Base-by-base conservation (phyloP, 2,113 vertebrate genomes). In the Cygnus buccinator region DNA sequence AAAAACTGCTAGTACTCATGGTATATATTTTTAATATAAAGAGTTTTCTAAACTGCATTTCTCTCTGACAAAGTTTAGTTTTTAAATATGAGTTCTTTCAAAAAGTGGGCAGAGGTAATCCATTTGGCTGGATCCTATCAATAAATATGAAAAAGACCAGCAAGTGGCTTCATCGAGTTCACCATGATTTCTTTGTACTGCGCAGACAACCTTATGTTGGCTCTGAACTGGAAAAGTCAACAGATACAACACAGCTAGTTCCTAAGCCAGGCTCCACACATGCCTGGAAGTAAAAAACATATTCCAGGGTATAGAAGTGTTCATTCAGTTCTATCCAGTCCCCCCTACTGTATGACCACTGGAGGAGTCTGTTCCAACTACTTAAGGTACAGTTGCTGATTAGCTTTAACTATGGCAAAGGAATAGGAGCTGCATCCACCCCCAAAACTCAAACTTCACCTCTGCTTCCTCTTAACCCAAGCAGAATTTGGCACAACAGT, bases 271-370 rank as follows among this genome's bases (percentile, higher is more conserved):
- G 25, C 25, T 76, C 55, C 17, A 65, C 4, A 4, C 4, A 3
- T 9, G 14, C 14, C 39, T 48, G 17, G 29, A 22, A 75, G 13
- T 10, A 1, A 71, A 75, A 89, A 84, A 59, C 46, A 46, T 63
- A 67, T 57, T 83, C 19, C 39, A 37, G 9, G 3, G 5, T 5
- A 76, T 18, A n/a, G 19, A 55, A 79, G 6, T 0, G 0, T 33
- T 94, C n/a, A 29, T 1, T 1, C 7, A 82, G 28, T 21, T 67
- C 33, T 20, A 16, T 11, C 8, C 20, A 37, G 29, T 14, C 20
- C 8, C 48, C 16, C 35, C 29, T 84, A 52, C 50, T 48, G 6
- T 44, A 12, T 61, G n/a, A 57, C 10, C 0, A 0, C 29, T 85
- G 44, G 28, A 90, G 37, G 4, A 90, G 44, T 16, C 33, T 3